Evolutionary conservation across 2,888 invertebrate genomes (phyloP).

Genomic region (Carabus problematicus): DNA sequence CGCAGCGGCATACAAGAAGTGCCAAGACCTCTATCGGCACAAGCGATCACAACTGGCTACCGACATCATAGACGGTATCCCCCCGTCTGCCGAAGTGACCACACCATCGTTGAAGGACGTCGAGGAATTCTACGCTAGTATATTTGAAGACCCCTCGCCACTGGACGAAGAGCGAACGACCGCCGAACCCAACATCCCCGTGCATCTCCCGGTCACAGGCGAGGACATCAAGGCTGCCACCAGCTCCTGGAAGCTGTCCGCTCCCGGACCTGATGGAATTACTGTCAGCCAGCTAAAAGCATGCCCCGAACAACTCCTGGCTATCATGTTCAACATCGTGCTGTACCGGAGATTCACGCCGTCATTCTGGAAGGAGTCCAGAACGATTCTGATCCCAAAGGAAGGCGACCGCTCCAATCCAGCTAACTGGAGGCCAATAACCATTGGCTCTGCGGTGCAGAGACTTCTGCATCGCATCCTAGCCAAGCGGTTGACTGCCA

Average conservation of each 20-base stretch:
- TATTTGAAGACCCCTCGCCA: background rate
- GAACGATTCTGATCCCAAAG: slow-evolving; percentile 45
- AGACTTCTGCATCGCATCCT: slow-evolving; percentile 49
- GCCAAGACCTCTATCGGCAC: slow-evolving; percentile 20
- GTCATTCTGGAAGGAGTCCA: slow-evolving; percentile 32
- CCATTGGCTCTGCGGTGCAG: slow-evolving; percentile 48
- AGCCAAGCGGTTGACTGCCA: slow-evolving; percentile 37
- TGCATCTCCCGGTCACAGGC: background rate
- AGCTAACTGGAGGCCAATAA: slow-evolving; percentile 49
- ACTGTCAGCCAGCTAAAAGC: slow-evolving; percentile 19
- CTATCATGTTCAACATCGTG: slow-evolving; percentile 41
- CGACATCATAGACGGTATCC: background rate
- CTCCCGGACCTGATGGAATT: slow-evolving; percentile 36
- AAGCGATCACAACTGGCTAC: background rate
- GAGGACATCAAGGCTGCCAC: slow-evolving; percentile 2
- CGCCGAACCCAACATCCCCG: background rate
- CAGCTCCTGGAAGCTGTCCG: slow-evolving; percentile 14
- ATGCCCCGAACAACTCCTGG: slow-evolving; percentile 7
- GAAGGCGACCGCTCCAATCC: slow-evolving; percentile 25
- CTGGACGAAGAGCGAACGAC: background rate
- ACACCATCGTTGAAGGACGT: background rate
- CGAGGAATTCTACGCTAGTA: background rate
- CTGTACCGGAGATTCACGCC: slow-evolving; percentile 41
- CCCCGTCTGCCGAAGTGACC: background rate
- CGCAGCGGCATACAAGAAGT: slow-evolving; percentile 18